phyloP scores from a whole-genome alignment of 1,140 invertebrate genomes.

The Hirudo medicinalis region DNA sequence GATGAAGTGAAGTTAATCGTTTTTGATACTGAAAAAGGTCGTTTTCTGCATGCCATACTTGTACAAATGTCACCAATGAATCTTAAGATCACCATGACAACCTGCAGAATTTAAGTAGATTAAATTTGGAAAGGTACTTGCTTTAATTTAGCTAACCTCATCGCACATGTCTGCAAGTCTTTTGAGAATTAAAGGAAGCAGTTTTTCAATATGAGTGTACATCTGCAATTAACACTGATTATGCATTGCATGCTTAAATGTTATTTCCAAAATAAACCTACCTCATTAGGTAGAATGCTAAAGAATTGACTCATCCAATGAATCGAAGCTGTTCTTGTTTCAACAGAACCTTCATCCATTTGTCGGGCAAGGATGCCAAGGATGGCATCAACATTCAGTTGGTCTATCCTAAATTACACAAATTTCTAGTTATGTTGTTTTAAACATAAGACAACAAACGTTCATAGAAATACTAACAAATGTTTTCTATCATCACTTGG shows the following conservation, averaged over 20 bases:
- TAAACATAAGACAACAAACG: no score
- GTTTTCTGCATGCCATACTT: constrained; percentile 27
- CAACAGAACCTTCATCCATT: constrained; percentile 68
- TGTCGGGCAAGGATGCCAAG: constrained; percentile 71
- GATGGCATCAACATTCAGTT: constrained; percentile 62
- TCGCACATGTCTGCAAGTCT: constrained; percentile 30
- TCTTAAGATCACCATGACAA: constrained; percentile 73
- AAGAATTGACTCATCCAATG: constrained; percentile 87
- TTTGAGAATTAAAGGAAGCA: constrained; percentile 71
- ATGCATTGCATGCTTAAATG: constrained; percentile 9
- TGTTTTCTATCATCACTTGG: no score
- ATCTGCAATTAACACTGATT: constrained; percentile 48
- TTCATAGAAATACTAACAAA: no score
- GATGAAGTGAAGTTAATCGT: constrained; percentile 23
- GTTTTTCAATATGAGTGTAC: constrained; percentile 63
- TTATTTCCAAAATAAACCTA: constrained; percentile 36
- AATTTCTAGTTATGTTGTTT: no score
- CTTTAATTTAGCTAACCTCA: constrained; percentile 18
- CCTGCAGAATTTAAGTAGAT: constrained; percentile 36
- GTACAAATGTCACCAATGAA: constrained; percentile 75
- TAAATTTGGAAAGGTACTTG: neutral
- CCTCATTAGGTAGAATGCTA: constrained; percentile 44
- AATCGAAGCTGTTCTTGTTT: constrained; percentile 81
- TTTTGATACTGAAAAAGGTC: constrained; percentile 11
- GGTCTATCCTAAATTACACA: constrained; percentile 18